phyloP scores from a whole-genome alignment of 2,888 invertebrate genomes.

The Ochropacha duplaris region DNA sequence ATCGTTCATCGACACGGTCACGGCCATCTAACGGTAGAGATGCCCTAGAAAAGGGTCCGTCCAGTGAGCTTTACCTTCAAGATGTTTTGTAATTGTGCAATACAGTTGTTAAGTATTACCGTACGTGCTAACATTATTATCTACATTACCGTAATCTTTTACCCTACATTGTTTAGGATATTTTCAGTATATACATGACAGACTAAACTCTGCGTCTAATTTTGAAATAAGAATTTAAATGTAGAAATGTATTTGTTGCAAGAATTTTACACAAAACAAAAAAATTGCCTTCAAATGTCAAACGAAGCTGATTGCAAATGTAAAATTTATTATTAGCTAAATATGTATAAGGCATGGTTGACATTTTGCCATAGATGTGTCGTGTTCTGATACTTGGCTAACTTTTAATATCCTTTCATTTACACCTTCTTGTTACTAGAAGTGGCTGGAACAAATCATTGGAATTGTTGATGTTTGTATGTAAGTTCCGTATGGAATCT shows the following conservation, averaged over 20 bases:
- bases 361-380: neutral
- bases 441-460: too few relatives aligned
- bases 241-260: neutral
- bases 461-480: too few relatives aligned
- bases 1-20: conserved; percentile 64
- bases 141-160: neutral
- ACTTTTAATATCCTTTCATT: too few relatives aligned
- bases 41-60: conserved; percentile 71
- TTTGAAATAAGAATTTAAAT: neutral
- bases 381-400: neutral
- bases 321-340: neutral
- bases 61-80: conserved; percentile 33
- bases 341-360: neutral
- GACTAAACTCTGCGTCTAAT: neutral
- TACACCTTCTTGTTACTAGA: too few relatives aligned
- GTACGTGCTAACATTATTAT: neutral
- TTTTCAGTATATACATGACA: neutral
- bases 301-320: neutral
- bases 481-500: too few relatives aligned
- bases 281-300: conserved; percentile 2
- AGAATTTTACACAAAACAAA: neutral
- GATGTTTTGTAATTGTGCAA: neutral
- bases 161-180: too few relatives aligned
- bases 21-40: conserved; percentile 68
- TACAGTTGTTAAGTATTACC: conserved; percentile 15